phyloP scores from a whole-genome alignment of 2,797 vertebrate species.

The Gorsachius magnificus region DNA sequence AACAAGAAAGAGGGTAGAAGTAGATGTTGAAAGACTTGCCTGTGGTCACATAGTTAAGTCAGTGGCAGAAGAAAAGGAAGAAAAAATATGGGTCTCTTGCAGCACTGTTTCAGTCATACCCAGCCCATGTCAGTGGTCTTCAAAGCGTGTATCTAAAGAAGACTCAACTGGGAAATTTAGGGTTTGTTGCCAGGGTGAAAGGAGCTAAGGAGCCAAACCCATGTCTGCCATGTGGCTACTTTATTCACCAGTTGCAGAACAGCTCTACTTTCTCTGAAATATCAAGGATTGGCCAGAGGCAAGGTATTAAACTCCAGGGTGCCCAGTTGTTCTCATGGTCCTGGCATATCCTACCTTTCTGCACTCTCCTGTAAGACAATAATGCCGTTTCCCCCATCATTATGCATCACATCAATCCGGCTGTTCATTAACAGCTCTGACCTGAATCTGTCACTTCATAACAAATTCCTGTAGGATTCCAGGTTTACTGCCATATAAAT shows the following conservation, averaged over 20 bases:
- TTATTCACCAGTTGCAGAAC: neutral
- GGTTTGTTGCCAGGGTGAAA: neutral
- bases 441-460: slow-evolving; percentile 74
- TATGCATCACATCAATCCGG: slow-evolving; percentile 58
- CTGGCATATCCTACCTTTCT: neutral
- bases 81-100: neutral
- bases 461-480: slow-evolving; percentile 44
- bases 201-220: neutral
- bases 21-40: neutral
- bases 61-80: neutral
- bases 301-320: neutral
- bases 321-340: neutral
- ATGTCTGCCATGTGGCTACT: neutral
- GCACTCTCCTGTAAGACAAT: slow-evolving; percentile 11
- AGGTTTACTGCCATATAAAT: slow-evolving; percentile 55
- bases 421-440: slow-evolving; percentile 66
- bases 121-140: neutral
- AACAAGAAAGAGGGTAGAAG: neutral
- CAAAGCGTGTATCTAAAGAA: neutral
- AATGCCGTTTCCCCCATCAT: slow-evolving; percentile 34
- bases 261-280: neutral
- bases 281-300: neutral
- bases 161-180: neutral
- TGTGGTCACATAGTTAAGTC: neutral
- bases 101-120: neutral